phyloP scores from a whole-genome alignment of 2,888 invertebrate genomes.

The Athalia circularis region DNA sequence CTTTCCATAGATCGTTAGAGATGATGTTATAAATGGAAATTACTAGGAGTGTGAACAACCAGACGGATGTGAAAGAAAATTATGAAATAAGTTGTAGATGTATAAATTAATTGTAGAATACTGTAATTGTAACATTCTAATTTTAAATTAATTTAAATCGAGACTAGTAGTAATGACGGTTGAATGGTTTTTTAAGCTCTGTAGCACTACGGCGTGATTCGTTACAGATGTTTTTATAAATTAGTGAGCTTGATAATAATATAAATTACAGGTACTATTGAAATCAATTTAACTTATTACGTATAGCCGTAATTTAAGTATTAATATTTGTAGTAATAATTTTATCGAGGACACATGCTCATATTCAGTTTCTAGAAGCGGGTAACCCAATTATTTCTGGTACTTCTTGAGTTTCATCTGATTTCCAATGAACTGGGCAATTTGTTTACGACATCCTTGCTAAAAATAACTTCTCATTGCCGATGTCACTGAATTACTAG shows the following conservation, averaged over 20 bases:
- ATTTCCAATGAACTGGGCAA: too few relatives aligned
- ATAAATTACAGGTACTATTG: slow-evolving; percentile 26
- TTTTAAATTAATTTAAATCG: background rate
- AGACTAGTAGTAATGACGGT: slow-evolving; percentile 1
- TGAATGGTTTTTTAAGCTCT: slow-evolving; percentile 10
- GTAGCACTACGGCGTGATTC: slow-evolving; percentile 1
- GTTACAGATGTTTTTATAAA: slow-evolving; percentile 3
- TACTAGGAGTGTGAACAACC: too few relatives aligned
- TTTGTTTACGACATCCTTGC: too few relatives aligned
- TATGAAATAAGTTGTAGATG: slow-evolving; percentile 1
- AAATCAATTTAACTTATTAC: slow-evolving; percentile 27
- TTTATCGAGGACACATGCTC: too few relatives aligned
- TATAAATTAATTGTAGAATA: slow-evolving; percentile 19
- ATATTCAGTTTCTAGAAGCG: too few relatives aligned
- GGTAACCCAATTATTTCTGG: too few relatives aligned
- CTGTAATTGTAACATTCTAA: background rate
- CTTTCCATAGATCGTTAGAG: too few relatives aligned
- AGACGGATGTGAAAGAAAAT: background rate
- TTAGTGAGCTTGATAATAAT: slow-evolving; percentile 13
- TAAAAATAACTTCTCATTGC: too few relatives aligned
- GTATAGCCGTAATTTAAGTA: background rate
- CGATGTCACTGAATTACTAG: too few relatives aligned
- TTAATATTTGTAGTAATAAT: too few relatives aligned
- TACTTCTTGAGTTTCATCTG: too few relatives aligned
- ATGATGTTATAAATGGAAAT: too few relatives aligned